Base-by-base conservation (phyloP, 2,113 vertebrate genomes). In the Heterocephalus glaber region DNA sequence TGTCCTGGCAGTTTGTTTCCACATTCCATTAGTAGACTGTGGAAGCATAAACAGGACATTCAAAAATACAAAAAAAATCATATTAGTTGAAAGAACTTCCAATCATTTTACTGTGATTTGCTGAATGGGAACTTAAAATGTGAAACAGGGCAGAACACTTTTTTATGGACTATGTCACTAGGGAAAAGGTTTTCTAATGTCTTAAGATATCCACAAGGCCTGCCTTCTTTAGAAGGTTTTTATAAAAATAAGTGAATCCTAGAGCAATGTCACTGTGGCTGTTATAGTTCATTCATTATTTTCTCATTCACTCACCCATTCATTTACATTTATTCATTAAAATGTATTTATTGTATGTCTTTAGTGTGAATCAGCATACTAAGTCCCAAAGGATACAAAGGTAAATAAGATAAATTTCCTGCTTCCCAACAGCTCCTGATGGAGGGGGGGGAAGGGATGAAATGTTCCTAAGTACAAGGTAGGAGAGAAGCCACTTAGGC, bases 41-140 rank as follows among this genome's bases (percentile, higher is more conserved):
- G 77, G 66, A 74, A 89, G 82, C 35, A 38, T 83, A 86, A 84
- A 52, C 12, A 10, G 5, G 52, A 66, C 17, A n/a, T 72, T 76
- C 8, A 44, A 84, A 96, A 97, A 85, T 44, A n/a, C 30, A 13
- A 35, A 33, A 86, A 35, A 65, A 68, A 7, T 47, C 60, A 58
- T 74, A 52, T 91, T 79, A 58, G 30, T 35, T 38, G 49, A 95
- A 77, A 92, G 17, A 86, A 41, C 9, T 80, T 95, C 79, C 26
- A 19, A 85, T 95, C 85, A 79, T 84, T 90, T 93, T 56, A 47
- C 54, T 44, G 13, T 68, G 56, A 81, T 79, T 70, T 66, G 38
- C 24, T 85, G 35, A 49, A 82, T 74, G 63, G 88, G 76, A 90
- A 77, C 87, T 89, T 76, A 86, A 90, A 92, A 66, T n/a, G 58